Percentiles rank a stretch among this genome's conserved stretches.
Evolutionary conservation across 2,797 vertebrate species (phyloP).

Genomic region (Tachyglossus aculeatus): DNA sequence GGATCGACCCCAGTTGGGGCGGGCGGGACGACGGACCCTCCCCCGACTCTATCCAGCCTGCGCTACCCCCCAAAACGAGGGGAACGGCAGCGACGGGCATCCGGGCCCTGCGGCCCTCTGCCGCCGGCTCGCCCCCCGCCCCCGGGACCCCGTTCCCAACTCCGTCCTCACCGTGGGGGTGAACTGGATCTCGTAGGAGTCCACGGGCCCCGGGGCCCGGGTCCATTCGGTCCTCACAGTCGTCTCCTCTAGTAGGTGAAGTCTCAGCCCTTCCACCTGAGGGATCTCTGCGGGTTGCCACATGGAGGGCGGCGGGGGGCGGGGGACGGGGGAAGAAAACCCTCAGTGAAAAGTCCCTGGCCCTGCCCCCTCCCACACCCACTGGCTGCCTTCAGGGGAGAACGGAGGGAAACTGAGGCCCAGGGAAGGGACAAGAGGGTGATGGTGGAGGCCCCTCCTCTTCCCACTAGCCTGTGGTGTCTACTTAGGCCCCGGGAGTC

Average conservation of each 20-base stretch:
- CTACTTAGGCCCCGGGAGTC: neutral
- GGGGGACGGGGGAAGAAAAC: neutral
- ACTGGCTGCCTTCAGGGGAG: conserved; percentile 57
- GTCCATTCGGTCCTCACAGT: conserved; percentile 81
- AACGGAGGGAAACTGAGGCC: conserved; percentile 56
- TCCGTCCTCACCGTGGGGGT: conserved; percentile 74
- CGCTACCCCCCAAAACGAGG: no score
- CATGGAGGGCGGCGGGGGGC: neutral
- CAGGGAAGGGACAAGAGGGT: neutral
- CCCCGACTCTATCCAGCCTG: no score
- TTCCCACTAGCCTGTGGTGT: neutral
- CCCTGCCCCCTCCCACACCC: neutral
- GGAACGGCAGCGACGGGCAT: no score
- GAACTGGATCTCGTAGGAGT: conserved; percentile 80
- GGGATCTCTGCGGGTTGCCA: conserved; percentile 75
- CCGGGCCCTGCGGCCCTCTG: no score
- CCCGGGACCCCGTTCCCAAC: neutral
- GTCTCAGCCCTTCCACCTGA: conserved; percentile 61
- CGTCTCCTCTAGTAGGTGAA: conserved; percentile 78
- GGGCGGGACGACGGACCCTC: neutral
- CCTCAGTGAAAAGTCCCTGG: neutral
- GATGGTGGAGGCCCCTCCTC: neutral
- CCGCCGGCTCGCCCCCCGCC: neutral
- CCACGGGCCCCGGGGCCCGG: conserved; percentile 72
- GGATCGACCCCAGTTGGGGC: neutral